Conservation (phyloP, 2,113 vertebrate genomes). For the Aplodontia rufa region DNA sequence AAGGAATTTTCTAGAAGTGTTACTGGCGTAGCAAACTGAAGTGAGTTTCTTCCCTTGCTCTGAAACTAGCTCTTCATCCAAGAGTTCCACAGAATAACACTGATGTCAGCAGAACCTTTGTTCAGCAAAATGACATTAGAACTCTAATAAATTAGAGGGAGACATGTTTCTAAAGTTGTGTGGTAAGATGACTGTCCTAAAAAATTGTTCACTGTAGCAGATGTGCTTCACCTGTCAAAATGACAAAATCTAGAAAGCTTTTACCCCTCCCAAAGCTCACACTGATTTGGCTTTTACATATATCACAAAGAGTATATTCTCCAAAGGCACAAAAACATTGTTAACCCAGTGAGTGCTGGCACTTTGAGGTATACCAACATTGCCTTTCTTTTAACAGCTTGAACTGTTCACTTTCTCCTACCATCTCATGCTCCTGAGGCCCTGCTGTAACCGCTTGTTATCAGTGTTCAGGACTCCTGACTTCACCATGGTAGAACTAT, state of each 20-base stretch:
- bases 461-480: not conserved
- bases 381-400: not conserved
- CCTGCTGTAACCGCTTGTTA: not conserved
- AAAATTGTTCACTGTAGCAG: not conserved
- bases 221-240: slow-evolving; percentile 4
- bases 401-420: not conserved
- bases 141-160: not conserved
- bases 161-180: not conserved
- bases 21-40: not conserved
- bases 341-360: not conserved
- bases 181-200: not conserved
- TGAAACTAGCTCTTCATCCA: not conserved
- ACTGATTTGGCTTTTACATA: not conserved
- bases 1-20: not conserved
- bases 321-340: not conserved
- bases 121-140: not conserved
- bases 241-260: slow-evolving; percentile 65
- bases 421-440: no score
- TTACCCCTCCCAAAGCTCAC: not conserved
- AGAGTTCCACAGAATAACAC: not conserved
- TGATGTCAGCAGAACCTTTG: not conserved
- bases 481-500: not conserved
- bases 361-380: not conserved
- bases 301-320: not conserved
- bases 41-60: not conserved